Evolutionary conservation across 2,797 vertebrate genomes (phyloP).

Genomic region (Coracias cyanogaster): DNA sequence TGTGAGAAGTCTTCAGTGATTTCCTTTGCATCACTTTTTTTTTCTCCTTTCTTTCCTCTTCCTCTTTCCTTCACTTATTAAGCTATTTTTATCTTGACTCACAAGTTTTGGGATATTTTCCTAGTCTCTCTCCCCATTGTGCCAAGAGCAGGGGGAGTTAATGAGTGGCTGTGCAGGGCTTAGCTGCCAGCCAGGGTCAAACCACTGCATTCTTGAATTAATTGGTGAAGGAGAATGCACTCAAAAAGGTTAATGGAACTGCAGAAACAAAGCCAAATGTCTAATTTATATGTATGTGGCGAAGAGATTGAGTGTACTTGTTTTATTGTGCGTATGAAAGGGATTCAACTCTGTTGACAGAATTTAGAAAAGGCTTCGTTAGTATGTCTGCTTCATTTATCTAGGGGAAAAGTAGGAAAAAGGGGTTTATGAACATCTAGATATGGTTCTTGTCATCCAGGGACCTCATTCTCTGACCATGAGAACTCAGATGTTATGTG

Average conservation of each 20-base stretch:
- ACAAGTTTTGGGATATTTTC: background rate
- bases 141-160: background rate
- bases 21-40: background rate
- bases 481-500: background rate
- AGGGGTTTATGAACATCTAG: background rate
- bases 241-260: conserved; percentile 35
- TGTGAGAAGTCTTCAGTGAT: background rate
- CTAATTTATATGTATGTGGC: background rate
- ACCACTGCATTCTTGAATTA: background rate
- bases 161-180: background rate
- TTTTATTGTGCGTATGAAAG: background rate
- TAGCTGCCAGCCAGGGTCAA: background rate
- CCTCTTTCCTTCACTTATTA: background rate
- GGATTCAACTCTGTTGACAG: background rate
- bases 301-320: background rate
- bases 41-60: background rate
- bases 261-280: background rate
- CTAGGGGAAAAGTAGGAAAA: background rate
- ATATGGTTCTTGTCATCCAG: background rate
- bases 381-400: background rate
- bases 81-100: background rate
- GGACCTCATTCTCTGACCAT: background rate
- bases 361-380: background rate
- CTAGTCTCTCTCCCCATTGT: background rate
- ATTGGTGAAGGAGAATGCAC: background rate